Evolutionary conservation across 2,888 invertebrate species (phyloP).

Genomic region (Conistra vaccinii): DNA sequence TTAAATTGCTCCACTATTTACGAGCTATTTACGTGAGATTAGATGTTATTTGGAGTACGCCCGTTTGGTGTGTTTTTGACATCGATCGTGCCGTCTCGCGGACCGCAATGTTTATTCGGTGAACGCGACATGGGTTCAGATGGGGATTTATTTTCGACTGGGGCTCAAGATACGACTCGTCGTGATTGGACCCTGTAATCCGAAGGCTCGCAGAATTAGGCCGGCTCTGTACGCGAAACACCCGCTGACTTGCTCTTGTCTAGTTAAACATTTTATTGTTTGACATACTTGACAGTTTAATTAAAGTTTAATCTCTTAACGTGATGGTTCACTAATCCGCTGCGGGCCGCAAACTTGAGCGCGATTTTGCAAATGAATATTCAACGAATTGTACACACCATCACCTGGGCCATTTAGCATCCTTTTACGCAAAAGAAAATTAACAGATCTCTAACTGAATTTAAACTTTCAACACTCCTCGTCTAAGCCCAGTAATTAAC

Average conservation of each 20-base stretch:
- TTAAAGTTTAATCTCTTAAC: constrained; percentile 67
- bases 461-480: constrained; percentile 77
- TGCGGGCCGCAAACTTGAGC: constrained; percentile 33
- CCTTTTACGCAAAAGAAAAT: constrained; percentile 57
- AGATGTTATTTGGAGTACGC: constrained; percentile 73
- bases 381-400: constrained; percentile 52
- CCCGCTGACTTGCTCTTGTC: constrained; percentile 46
- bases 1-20: constrained; percentile 75
- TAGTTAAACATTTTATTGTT: constrained; percentile 68
- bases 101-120: constrained; percentile 83
- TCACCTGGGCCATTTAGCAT: constrained; percentile 61
- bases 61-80: constrained; percentile 79
- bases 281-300: constrained; percentile 67
- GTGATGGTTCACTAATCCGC: constrained; percentile 56
- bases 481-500: constrained; percentile 81
- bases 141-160: constrained; percentile 82
- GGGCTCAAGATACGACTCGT: constrained; percentile 78
- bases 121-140: constrained; percentile 79
- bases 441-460: constrained; percentile 70
- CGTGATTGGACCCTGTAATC: constrained; percentile 81
- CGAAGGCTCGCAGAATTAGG: constrained; percentile 67
- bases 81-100: constrained; percentile 76
- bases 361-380: constrained; percentile 57
- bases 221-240: constrained; percentile 58
- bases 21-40: constrained; percentile 77